Percentiles rank a stretch among this genome's conserved stretches.
Conservation (phyloP, 2,113 vertebrate genomes). For the Urocolius indicus region DNA sequence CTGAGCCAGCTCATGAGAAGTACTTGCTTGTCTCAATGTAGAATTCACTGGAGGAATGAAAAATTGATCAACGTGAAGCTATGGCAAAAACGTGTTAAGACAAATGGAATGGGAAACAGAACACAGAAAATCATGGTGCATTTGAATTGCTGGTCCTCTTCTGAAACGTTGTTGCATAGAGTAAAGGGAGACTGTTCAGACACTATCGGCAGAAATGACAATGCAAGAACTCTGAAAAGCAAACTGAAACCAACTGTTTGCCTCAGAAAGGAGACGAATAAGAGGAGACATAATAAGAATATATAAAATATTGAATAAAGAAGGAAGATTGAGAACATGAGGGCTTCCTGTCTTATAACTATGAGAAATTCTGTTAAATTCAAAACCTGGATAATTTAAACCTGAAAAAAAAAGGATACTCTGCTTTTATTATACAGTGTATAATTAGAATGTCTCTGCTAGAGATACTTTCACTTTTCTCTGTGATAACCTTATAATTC, state of each 20-base stretch:
- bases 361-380: constrained; percentile 22
- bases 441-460: not conserved
- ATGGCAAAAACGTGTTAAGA: not conserved
- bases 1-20: not conserved
- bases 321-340: not conserved
- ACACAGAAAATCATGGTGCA: not conserved
- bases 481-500: not conserved
- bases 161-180: not conserved
- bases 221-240: not conserved
- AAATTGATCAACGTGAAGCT: not conserved
- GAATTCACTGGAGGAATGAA: not conserved
- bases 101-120: not conserved
- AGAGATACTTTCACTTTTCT: not conserved
- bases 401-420: not conserved
- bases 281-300: not conserved
- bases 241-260: constrained; percentile 5
- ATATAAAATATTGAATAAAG: constrained; percentile 59
- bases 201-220: not conserved
- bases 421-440: not conserved
- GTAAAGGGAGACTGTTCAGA: not conserved
- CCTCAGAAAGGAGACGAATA: constrained; percentile 3
- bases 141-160: not conserved
- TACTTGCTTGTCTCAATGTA: not conserved
- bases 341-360: not conserved
- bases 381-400: constrained; percentile 25